Evolutionary conservation across 2,888 invertebrate genomes (phyloP), one percentile per base, ranked within the genome.

Genomic region (Lycaena phlaeas): DNA sequence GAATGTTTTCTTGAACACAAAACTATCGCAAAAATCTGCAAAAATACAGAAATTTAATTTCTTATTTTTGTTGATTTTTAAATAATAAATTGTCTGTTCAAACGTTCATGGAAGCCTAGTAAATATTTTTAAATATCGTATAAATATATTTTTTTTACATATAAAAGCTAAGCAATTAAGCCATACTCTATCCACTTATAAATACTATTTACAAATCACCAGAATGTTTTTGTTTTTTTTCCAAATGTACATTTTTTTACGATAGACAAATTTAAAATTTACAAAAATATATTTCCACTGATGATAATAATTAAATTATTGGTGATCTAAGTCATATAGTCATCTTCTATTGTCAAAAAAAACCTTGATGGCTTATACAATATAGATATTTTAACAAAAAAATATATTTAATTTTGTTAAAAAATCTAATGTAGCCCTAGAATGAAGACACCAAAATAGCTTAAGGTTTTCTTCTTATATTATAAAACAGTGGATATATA

Each of bases 181-280:
- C 72, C 60, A 59, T 75, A 76, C 73, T 71, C 81, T 82, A 81
- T 34, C 61, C 65, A 79, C 79, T 82, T 82, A 79, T 79, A 81
- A 82, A 81, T 82, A 81, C 72, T 84, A 84, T 84, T 67, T 82
- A 84, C 84, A 84, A 70, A 72, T 75, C 78, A 78, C 84, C 81
- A 81, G 79, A 84, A 81, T 70, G 70, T 22, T 22, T 22, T n/a
- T n/a, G n/a, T 22, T 22, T 31, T 17, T 34, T 18, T 22, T 10
- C 34, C 18, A 22, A 34, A 34, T 34, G 22, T 34, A 34, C 34
- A 34, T 34, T 34, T 34, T 34, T 34, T 11, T 18, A 34, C 18
- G 34, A 34, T 6, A 9, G 2, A 22, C 12, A 29, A 3, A 12
- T 22, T 18, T 4, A 22, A 34, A 34, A 22, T 34, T 34, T 34